Evolutionary conservation across 1,140 invertebrate genomes (phyloP).

Genomic region (Watersipora subatra): DNA sequence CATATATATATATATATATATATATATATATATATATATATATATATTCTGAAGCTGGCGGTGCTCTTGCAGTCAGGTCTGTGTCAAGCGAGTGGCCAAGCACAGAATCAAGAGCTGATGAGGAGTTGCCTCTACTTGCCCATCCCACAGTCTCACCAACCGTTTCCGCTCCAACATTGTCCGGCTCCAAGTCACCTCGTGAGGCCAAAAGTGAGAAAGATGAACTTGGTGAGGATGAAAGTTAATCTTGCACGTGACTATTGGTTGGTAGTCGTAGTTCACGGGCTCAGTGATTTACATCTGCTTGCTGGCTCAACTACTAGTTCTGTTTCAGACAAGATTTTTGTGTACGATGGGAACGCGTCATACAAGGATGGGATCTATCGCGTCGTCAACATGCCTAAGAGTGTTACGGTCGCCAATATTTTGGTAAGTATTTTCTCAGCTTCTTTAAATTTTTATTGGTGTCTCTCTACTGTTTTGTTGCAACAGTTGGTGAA

Average conservation of each 20-base stretch:
- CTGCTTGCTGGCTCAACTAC: neutral
- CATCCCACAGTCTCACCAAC: no score
- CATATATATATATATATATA: no score
- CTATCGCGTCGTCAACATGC: neutral
- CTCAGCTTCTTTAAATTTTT: no score
- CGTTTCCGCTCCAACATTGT: no score
- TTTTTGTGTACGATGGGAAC: neutral
- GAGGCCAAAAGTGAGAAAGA: neutral
- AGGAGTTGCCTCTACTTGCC: no score
- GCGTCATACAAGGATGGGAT: neutral
- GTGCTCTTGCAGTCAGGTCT: no score
- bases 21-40: no score
- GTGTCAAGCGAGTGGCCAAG: neutral
- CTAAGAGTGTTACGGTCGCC: neutral
- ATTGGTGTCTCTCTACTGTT: no score
- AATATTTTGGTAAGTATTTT: neutral
- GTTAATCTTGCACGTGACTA: no score
- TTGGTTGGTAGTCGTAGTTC: no score
- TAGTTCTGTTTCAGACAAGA: neutral
- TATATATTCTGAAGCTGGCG: no score
- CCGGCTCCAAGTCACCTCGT: neutral
- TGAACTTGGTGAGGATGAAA: neutral
- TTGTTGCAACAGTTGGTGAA: neutral
- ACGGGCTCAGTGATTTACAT: neutral
- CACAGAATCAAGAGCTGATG: neutral